Evolutionary conservation across 2,888 invertebrate species (phyloP), one percentile per base, ranked within the genome.

Genomic region (Phrixothrix hirtus): DNA sequence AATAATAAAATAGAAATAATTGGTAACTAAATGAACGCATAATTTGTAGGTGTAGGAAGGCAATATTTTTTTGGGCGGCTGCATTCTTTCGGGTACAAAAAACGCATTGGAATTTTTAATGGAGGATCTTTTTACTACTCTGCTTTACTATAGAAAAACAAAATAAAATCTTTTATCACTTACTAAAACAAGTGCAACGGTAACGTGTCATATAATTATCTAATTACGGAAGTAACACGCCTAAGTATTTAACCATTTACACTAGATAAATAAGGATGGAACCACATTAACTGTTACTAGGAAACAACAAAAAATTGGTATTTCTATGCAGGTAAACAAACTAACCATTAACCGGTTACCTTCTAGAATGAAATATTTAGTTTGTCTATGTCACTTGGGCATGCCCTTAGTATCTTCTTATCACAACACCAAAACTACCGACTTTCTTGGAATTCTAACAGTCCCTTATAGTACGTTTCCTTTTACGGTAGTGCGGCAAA

Each of bases 81-180:
- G 60, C 62, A 62, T 62, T 62, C 62, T 58, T 59, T 51, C 39
- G 50, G 36, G 52, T 49, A 59, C 45, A 55, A 59, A 57, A 59
- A 59, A 57, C 55, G 57, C 59, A 57, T 56, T 48, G 60, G 59
- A 59, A 60, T 59, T 62, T 60, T 61, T 47, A 58, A 58, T 57
- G 55, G 53, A 42, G 57, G 55, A 43, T 49, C 56, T 53, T 41
- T 32, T 41, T 39, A 43, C 44, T 48, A 51, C 45, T 53, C 36
- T 53, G 45, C 47, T 55, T 47, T 42, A 25, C 44, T 48, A 48
- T 43, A 50, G 38, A 42, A 32, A 47, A 48, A 37, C 31, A 21
- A 25, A 45, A 30, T 13, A 41, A 38, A 25, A 29, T 38, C 35
- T 39, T 29, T 21, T 5, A 21, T 21, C 7, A 21, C 21, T 7